Base-by-base conservation (phyloP, 2,797 vertebrate genomes). In the Florisuga fusca region DNA sequence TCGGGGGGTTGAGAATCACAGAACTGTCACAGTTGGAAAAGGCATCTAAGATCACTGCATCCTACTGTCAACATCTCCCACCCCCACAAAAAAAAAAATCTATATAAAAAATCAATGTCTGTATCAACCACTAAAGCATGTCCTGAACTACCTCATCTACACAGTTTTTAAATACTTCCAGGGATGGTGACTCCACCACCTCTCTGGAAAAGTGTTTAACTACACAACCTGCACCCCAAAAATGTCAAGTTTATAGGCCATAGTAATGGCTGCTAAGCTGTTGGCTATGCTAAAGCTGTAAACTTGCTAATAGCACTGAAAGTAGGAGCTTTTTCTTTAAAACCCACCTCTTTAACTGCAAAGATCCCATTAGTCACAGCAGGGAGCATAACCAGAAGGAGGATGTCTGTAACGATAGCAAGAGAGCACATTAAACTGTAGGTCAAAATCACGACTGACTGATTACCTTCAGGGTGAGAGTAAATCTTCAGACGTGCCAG, bases 361-460 rank as follows among this genome's bases (percentile, higher is more conserved):
- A 68, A 91, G 89, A 89, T 93, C 93, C 95, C 80, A 88, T 96
- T 95, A 93, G 95, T 95, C 94, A 86, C 95, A 94, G 91, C 94
- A 90, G 85, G 91, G 77, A 96, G 88, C 91, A 67, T 58, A 93
- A 95, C 89, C 94, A 95, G 95, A 92, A 95, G 93, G 93, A 96
- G 87, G 91, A 84, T 93, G 95, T 93, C 95, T 96, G 91, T 84
- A 94, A 90, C 80, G 88, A 64, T 94, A 84, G 93, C 68, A 61
- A 84, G 85, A 88, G 85, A 93, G 87, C 85, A 94, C 92, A 95
- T 96, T 95, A 94, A 95, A 91, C 95, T 84, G 92, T 84, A 94
- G 96, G 93, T 95, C 89, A 89, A 88, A 95, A 90, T 88, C 93
- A 96, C 27, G 67, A 95, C 85, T 88, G 93, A 95, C 86, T 94